Percentiles rank a stretch among this genome's conserved stretches.
Conservation (phyloP, 2,113 vertebrate genomes). For the Arizona elegans region DNA sequence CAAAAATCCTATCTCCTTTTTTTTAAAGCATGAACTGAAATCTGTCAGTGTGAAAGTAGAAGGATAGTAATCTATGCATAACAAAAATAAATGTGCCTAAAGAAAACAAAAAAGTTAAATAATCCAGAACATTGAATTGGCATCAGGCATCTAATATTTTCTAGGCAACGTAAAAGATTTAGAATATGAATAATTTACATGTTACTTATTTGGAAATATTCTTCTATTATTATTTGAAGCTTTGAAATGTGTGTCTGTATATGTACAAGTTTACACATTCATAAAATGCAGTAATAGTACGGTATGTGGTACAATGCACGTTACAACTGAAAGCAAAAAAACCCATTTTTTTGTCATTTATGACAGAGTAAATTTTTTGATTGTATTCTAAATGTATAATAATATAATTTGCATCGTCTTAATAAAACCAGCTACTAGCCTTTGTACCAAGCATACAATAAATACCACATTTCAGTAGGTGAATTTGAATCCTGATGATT, state of each 20-base stretch:
- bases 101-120: not conserved
- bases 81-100: conserved; percentile 43
- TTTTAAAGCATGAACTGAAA: conserved; percentile 51
- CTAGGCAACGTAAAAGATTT: not conserved
- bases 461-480: not conserved
- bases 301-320: not conserved
- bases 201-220: not conserved
- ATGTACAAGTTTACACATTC: not conserved
- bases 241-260: not conserved
- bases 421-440: not conserved
- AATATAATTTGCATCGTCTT: not conserved
- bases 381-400: not conserved
- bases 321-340: not conserved
- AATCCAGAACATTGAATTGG: not conserved
- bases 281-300: not conserved
- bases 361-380: not conserved
- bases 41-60: conserved; percentile 23
- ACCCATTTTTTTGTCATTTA: not conserved
- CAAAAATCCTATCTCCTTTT: conserved; percentile 59
- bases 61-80: conserved; percentile 49
- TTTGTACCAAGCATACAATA: not conserved
- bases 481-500: not conserved
- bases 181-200: not conserved
- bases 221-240: not conserved
- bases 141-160: not conserved